Conservation (phyloP, 2,113 vertebrate genomes). For the Dinomys branickii region DNA sequence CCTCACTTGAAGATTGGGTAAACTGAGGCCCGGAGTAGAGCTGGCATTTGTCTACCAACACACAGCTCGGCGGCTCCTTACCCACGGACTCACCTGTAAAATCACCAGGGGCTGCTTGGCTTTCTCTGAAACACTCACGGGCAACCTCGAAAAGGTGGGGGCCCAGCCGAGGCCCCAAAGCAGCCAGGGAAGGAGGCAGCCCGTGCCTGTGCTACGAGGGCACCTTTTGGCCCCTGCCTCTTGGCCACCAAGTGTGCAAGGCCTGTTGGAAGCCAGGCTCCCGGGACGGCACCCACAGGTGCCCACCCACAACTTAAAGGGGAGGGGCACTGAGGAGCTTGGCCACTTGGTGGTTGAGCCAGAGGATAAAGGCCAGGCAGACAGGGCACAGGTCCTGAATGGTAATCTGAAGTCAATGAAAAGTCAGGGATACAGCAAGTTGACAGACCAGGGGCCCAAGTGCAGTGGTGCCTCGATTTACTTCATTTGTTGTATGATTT, state of each 20-base stretch:
- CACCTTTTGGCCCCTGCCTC: accelerated
- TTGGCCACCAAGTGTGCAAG: accelerated
- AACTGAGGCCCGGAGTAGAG: neutral
- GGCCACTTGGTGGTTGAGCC: neutral
- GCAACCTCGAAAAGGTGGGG: neutral
- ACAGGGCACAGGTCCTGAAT: neutral
- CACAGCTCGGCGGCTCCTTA: accelerated
- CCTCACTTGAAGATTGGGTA: neutral
- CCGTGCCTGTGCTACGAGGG: accelerated
- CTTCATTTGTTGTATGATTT: neutral
- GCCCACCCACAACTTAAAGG: accelerated
- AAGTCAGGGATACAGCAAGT: neutral
- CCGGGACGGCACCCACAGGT: accelerated
- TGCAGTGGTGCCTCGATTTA: neutral
- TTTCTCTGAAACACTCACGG: neutral
- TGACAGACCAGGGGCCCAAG: neutral
- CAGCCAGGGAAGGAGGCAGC: accelerated
- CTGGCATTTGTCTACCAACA: accelerated
- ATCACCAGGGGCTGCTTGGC: neutral
- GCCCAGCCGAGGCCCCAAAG: neutral
- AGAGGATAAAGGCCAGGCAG: neutral
- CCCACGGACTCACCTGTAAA: neutral
- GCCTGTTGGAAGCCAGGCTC: accelerated
- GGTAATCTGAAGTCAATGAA: neutral
- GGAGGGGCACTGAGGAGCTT: too few species aligned